Conservation (phyloP, 2,113 vertebrate genomes). For the Rhinoderma darwinii region DNA sequence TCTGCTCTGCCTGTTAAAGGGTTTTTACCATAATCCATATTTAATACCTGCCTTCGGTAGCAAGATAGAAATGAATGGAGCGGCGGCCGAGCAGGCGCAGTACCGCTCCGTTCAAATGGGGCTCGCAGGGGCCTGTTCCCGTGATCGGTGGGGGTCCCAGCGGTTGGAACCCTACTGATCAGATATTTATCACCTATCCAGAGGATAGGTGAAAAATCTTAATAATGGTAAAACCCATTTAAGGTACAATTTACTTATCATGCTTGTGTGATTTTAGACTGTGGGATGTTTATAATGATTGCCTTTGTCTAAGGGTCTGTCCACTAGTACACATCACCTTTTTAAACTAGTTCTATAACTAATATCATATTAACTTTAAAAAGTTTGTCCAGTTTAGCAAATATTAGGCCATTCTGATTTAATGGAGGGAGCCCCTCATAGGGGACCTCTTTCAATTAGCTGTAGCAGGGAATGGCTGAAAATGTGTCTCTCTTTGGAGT, state of each 20-base stretch:
- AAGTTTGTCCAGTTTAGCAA: background rate
- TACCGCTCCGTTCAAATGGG: too few species aligned
- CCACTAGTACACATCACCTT: background rate
- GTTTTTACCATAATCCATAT: too few species aligned
- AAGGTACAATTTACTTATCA: background rate
- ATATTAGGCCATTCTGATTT: background rate
- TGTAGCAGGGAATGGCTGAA: background rate
- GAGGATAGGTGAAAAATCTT: too few species aligned
- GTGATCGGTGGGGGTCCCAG: too few species aligned
- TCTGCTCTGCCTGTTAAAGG: background rate
- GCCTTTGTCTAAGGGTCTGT: background rate
- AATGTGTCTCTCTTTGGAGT: background rate
- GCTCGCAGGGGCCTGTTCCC: too few species aligned
- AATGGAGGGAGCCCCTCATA: background rate
- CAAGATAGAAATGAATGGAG: too few species aligned
- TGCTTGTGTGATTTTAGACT: background rate
- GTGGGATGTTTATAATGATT: background rate
- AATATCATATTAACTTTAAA: background rate
- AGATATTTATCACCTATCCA: too few species aligned
- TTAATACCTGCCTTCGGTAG: too few species aligned
- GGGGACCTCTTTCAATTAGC: too few species aligned
- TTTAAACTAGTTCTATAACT: background rate
- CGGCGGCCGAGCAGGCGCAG: too few species aligned
- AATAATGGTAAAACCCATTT: too few species aligned
- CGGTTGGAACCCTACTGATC: too few species aligned